Evolutionary conservation across 2,113 vertebrate genomes (phyloP).

Genomic region (Stegostoma tigrinum): DNA sequence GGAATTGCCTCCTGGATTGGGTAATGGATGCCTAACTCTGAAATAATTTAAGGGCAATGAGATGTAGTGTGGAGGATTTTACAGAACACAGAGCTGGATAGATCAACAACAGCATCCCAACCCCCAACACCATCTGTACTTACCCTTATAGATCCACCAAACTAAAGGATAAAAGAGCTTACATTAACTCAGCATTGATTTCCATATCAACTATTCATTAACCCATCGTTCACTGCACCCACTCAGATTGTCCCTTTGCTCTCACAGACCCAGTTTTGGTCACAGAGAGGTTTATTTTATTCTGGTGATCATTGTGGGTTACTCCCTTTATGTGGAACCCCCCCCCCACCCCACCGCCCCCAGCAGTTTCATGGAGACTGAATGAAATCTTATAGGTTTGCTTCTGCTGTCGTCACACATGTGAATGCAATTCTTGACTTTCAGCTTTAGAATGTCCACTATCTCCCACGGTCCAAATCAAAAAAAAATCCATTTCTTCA

Average conservation of each 20-base stretch:
- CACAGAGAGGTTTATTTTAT: neutral
- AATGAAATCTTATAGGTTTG: neutral
- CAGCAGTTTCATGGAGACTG: neutral
- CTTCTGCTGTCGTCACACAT: neutral
- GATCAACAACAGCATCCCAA: neutral
- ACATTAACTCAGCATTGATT: neutral
- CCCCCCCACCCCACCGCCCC: too few relatives aligned
- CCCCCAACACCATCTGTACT: neutral
- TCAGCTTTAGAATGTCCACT: neutral
- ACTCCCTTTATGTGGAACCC: neutral
- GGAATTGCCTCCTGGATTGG: neutral
- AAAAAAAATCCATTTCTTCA: neutral
- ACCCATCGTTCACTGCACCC: neutral
- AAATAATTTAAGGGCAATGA: conserved; percentile 4
- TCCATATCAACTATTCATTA: neutral
- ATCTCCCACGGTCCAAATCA: neutral
- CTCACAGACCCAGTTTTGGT: neutral
- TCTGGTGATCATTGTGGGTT: neutral
- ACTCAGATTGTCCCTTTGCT: neutral
- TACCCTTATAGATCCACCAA: neutral
- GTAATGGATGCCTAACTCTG: conserved; percentile 27
- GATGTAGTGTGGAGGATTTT: neutral
- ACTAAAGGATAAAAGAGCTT: neutral
- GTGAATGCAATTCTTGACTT: neutral
- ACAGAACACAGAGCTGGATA: neutral